A percentile compares a stretch with the other conserved stretches of the same genome.
These are phyloP conservation scores for Hydractinia echinata DNA, from an alignment of 30 jellyfish, hydroid and myxozoan genomes.

Conservation along the genomic window DNA sequence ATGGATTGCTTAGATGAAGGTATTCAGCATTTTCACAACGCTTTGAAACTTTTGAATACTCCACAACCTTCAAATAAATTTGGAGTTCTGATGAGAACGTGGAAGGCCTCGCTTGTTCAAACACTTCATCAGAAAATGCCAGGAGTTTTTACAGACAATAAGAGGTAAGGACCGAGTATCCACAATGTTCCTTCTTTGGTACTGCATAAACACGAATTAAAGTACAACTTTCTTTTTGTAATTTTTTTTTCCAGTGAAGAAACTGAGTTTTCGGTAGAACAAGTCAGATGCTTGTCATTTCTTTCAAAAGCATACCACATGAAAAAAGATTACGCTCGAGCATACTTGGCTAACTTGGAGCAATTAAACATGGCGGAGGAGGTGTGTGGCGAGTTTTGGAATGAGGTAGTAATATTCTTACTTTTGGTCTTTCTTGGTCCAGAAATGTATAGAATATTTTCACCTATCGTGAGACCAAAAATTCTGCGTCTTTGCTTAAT, in stretches of 20 bases:
- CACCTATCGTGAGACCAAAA: no score
- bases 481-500: no score
- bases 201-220: background rate
- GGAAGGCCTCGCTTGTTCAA: conserved; percentile 74
- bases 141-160: conserved; percentile 73
- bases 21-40: conserved; percentile 37
- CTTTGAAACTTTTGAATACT: conserved; percentile 56
- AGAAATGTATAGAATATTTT: no score
- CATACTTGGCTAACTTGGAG: conserved; percentile 64
- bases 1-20: conserved; percentile 67
- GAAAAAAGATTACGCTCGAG: conserved; percentile 41
- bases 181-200: background rate
- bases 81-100: conserved; percentile 49
- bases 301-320: conserved; percentile 52
- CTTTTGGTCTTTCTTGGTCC: no score
- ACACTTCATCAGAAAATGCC: conserved; percentile 86
- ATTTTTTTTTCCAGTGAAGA: conserved; percentile 21
- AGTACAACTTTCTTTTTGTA: background rate
- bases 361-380: conserved; percentile 87
- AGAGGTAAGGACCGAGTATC: conserved; percentile 23
- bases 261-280: conserved; percentile 47
- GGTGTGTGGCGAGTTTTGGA: conserved; percentile 69
- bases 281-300: conserved; percentile 65
- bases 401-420: conserved; percentile 37
- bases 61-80: conserved; percentile 61